Base-by-base conservation (phyloP, 2,113 vertebrate species). In the Dolichallabes microphthalmus region DNA sequence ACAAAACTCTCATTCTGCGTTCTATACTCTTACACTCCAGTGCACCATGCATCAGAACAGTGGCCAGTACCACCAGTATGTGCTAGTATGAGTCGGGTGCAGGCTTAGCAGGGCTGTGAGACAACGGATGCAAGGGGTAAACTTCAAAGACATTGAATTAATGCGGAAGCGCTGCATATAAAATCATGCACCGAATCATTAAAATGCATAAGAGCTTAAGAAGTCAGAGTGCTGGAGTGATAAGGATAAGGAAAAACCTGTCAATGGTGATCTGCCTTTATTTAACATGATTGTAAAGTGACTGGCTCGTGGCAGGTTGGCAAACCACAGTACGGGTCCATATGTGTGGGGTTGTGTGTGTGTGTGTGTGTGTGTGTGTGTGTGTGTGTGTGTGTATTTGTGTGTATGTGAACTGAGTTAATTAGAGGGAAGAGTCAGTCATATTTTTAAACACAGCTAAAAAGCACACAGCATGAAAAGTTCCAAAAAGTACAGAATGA, bases 251-350 rank as follows among this genome's bases (percentile, higher is more conserved):
- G 73, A 35, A 32, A 69, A 17, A 64, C 30, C 82, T 86, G 86
- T 75, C 82, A 86, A 35, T 82, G 63, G 77, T 53, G 64, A 82
- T 86, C 81, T 71, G 64, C 39, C 52, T 82, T 75, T 66, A 60
- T 69, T 66, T 76, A 77, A 78, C 77, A 68, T 25, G 53, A 78
- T 58, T 74, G 39, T 64, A 71, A 76, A 71, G 57, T 85, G 85
- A 88, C 87, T 86, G 85, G 71, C 83, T 92, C 92, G 91, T 91
- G 90, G 90, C 91, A 61, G 89, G 71, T 87, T 81, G 92, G 90
- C 88, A 89, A 88, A 89, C 92, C 91, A 84, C 92, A 89, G 86
- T 86, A 88, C 89, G 89, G 63, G 80, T 75, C n/a, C 83, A 50
- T 82, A 30, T 53, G 85, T 77, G 60, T 82, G 45, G 61, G 75